phyloP scores from a whole-genome alignment of 1,140 invertebrate genomes.

The Protaetia brevitarsis region DNA sequence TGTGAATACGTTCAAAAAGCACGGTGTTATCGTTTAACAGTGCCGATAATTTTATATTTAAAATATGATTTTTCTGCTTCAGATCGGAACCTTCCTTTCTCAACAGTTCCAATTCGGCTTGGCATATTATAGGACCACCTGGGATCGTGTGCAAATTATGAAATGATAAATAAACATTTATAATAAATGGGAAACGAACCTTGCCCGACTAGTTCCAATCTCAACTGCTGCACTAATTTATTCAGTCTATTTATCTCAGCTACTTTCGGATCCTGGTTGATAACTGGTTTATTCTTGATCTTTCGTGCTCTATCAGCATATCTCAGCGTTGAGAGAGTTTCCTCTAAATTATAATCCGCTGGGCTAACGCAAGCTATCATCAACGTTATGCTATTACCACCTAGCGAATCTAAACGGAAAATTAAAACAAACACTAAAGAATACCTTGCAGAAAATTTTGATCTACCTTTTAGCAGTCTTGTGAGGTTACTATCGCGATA shows the following conservation, averaged over 20 bases:
- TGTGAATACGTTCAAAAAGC: slow-evolving; percentile 60
- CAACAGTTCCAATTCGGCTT: slow-evolving; percentile 54
- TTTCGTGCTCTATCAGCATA: slow-evolving; percentile 87
- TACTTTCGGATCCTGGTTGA: slow-evolving; percentile 80
- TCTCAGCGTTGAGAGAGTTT: slow-evolving; percentile 83
- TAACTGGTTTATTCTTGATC: slow-evolving; percentile 92
- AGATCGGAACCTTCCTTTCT: slow-evolving; percentile 51
- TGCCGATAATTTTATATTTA: slow-evolving; percentile 56
- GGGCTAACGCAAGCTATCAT: slow-evolving; percentile 95
- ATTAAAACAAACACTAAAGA: no score
- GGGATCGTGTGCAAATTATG: no score
- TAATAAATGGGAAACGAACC: slow-evolving; percentile 27
- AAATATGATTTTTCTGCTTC: slow-evolving; percentile 57
- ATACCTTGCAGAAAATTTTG: no score
- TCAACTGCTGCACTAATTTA: slow-evolving; percentile 63
- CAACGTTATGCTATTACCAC: slow-evolving; percentile 87
- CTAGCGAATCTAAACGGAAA: slow-evolving; percentile 77
- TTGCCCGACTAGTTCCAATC: slow-evolving; percentile 57
- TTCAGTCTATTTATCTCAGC: slow-evolving; percentile 66
- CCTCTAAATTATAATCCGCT: slow-evolving; percentile 83
- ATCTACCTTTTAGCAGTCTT: slow-evolving; percentile 72
- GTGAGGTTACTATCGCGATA: slow-evolving; percentile 93
- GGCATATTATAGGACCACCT: slow-evolving; percentile 43
- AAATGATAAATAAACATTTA: no score
- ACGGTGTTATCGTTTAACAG: slow-evolving; percentile 59